Evolutionary conservation across 2,113 vertebrate genomes (phyloP).

Genomic region (Vulpes vulpes): DNA sequence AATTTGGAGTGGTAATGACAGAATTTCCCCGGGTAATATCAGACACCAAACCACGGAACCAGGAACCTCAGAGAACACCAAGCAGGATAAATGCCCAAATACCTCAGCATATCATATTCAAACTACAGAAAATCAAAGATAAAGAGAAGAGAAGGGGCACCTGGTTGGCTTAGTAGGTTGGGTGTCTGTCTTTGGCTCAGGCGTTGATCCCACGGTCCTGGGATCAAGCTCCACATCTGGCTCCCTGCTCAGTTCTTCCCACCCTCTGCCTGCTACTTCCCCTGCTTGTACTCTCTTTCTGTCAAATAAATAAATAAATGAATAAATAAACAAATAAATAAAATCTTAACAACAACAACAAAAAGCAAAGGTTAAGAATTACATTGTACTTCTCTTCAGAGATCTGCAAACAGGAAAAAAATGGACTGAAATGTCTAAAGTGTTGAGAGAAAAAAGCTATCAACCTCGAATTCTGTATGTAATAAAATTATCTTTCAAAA

Average conservation of each 20-base stretch:
- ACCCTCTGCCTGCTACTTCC: no score
- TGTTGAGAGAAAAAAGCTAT: neutral
- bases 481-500: neutral
- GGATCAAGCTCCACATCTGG: no score
- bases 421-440: neutral
- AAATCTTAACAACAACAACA: no score
- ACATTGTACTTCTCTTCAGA: neutral
- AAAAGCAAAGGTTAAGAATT: neutral
- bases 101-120: neutral
- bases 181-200: no score
- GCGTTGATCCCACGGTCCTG: no score
- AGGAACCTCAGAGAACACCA: neutral
- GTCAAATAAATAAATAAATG: no score
- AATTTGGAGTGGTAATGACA: neutral
- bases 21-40: neutral
- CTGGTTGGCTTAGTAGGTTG: no score
- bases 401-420: neutral
- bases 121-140: neutral
- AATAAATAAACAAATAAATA: no score
- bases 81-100: neutral
- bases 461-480: neutral
- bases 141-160: neutral
- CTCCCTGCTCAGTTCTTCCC: no score
- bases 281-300: no score
- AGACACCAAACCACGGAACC: neutral